Evolutionary conservation across 2,888 invertebrate species (phyloP).

Genomic region (Ichneumoninae sp.): DNA sequence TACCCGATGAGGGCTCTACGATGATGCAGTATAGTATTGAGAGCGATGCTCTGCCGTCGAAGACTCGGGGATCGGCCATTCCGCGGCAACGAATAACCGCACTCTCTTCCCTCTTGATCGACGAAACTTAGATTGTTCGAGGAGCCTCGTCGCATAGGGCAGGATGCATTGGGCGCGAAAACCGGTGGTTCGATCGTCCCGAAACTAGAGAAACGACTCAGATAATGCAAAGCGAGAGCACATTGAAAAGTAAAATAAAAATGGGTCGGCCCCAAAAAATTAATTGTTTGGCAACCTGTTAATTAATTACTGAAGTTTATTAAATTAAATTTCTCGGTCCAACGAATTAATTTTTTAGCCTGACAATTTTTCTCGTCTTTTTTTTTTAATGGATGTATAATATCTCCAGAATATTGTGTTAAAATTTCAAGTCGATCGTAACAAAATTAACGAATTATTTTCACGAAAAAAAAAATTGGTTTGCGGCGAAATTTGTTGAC

Average conservation of each 20-base stretch:
- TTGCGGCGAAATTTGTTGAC: too few species aligned
- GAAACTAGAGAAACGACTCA: conserved; percentile 35
- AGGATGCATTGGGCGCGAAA: conserved; percentile 30
- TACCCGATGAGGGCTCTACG: conserved; percentile 79
- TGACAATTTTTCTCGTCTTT: too few species aligned
- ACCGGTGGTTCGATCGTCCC: conserved; percentile 55
- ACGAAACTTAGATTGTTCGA: conserved; percentile 71
- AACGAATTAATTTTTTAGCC: too few species aligned
- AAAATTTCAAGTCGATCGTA: too few species aligned
- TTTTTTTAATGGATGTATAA: too few species aligned
- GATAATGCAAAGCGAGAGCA: background rate
- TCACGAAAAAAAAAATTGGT: too few species aligned
- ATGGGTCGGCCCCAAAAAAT: background rate
- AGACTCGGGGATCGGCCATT: conserved; percentile 74
- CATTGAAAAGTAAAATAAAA: background rate
- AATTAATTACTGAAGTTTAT: too few species aligned
- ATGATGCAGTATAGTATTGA: conserved; percentile 80
- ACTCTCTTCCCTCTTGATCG: conserved; percentile 76
- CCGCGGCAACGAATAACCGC: conserved; percentile 69
- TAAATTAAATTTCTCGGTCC: too few species aligned
- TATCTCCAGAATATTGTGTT: too few species aligned
- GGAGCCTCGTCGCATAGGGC: conserved; percentile 61
- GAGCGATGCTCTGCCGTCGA: conserved; percentile 78
- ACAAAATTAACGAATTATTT: too few species aligned
- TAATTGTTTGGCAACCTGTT: too few species aligned